phyloP scores from a whole-genome alignment of 1,140 invertebrate species.

The Samia ricini region DNA sequence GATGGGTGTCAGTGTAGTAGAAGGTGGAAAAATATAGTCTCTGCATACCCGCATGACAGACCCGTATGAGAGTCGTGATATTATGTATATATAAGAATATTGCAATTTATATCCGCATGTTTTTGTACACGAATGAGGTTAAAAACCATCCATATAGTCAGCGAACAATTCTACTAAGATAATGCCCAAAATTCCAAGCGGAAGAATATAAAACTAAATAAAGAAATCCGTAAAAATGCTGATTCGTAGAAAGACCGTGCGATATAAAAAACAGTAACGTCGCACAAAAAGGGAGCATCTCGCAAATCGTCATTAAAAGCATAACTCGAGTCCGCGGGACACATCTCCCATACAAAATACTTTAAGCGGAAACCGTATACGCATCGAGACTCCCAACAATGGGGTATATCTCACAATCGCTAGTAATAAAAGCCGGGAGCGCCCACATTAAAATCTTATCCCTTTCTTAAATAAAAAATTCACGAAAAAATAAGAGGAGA shows the following conservation, averaged over 20 bases:
- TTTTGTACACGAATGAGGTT: no score
- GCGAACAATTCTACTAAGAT: no score
- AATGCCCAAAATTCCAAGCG: neutral
- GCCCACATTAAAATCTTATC: conserved; percentile 77
- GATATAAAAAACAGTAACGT: conserved; percentile 34
- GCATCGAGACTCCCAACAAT: conserved; percentile 71
- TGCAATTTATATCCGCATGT: no score
- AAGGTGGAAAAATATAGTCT: no score
- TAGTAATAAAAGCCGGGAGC: conserved; percentile 69
- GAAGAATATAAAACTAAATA: neutral
- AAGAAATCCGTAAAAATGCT: conserved; percentile 4
- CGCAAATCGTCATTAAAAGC: conserved; percentile 63
- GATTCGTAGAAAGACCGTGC: neutral
- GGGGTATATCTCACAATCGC: conserved; percentile 64
- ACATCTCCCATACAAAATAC: conserved; percentile 66
- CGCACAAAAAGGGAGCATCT: conserved; percentile 39
- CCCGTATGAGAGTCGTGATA: no score
- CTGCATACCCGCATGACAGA: no score
- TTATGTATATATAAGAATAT: no score
- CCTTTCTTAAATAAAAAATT: conserved; percentile 78
- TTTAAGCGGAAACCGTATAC: conserved; percentile 73
- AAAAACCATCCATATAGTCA: no score
- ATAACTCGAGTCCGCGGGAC: conserved; percentile 42
- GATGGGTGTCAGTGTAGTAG: no score
- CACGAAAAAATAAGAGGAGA: conserved; percentile 75